phyloP scores from a whole-genome alignment of 2,888 invertebrate genomes.

The Apodemia zela region DNA sequence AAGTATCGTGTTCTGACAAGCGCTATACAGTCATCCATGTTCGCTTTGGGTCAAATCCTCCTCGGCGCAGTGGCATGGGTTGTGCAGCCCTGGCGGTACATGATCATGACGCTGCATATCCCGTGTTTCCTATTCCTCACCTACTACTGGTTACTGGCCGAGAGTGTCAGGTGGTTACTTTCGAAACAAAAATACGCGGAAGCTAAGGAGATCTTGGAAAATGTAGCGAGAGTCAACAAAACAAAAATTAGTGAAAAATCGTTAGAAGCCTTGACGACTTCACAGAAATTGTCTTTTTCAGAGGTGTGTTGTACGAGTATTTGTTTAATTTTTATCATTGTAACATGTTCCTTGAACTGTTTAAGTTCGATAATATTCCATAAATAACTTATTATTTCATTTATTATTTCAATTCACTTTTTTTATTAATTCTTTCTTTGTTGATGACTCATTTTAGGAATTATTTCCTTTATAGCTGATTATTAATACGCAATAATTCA shows the following conservation, averaged over 20 bases:
- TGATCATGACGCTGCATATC: slow-evolving; percentile 83
- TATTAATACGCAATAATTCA: no score
- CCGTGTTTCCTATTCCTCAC: slow-evolving; percentile 84
- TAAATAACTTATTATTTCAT: no score
- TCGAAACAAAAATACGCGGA: slow-evolving; percentile 82
- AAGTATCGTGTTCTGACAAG: slow-evolving; percentile 85
- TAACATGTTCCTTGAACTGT: no score
- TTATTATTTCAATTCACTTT: no score
- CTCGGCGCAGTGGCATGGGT: slow-evolving; percentile 85
- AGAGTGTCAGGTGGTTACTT: slow-evolving; percentile 88
- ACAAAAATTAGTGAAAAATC: slow-evolving; percentile 77
- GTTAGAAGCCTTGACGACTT: slow-evolving; percentile 58
- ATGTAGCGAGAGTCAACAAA: slow-evolving; percentile 82
- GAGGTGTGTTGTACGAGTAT: slow-evolving; percentile 19
- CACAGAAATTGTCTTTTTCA: slow-evolving; percentile 24
- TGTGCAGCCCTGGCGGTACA: slow-evolving; percentile 83
- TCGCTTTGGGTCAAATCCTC: slow-evolving; percentile 85
- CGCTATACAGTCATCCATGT: slow-evolving; percentile 84
- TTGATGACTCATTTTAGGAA: no score
- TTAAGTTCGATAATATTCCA: no score
- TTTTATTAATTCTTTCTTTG: no score
- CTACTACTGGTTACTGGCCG: slow-evolving; percentile 83
- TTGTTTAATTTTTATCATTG: not conserved
- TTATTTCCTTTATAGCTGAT: no score
- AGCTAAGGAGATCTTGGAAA: slow-evolving; percentile 80